Percentiles rank a stretch among this genome's conserved stretches.
These are phyloP conservation scores for Pelodytes ibericus DNA, from an alignment of 2,797 vertebrate genomes.

Conservation along the genomic window DNA sequence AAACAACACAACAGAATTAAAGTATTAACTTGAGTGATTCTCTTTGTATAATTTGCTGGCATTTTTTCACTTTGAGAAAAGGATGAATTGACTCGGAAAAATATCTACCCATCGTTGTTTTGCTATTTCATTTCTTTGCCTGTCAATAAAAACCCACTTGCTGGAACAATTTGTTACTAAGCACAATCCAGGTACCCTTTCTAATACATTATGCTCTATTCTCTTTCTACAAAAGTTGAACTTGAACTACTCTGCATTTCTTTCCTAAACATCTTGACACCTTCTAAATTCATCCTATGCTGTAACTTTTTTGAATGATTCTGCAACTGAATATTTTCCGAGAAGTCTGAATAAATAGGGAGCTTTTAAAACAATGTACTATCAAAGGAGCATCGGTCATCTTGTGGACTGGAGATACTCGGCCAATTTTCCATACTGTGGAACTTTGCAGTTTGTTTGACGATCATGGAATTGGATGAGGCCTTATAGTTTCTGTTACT, in stretches of 20 bases:
- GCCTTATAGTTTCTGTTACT: no score
- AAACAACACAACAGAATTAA: constrained; percentile 42
- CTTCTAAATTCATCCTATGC: background rate
- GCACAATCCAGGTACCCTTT: background rate
- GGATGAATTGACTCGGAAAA: constrained; percentile 20
- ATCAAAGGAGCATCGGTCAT: background rate
- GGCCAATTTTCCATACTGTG: background rate
- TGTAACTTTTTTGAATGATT: background rate
- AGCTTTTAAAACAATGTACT: background rate
- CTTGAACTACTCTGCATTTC: background rate
- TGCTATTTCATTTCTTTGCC: constrained; percentile 7
- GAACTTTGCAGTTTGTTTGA: background rate
- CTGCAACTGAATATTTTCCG: background rate
- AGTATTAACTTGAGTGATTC: constrained; percentile 51
- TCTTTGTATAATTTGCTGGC: constrained; percentile 22
- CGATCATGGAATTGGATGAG: background rate
- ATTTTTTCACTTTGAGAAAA: constrained; percentile 23
- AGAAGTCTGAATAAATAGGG: background rate
- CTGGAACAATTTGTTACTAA: constrained; percentile 1
- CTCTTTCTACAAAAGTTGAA: background rate
- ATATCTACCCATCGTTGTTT: constrained; percentile 25
- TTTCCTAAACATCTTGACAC: background rate
- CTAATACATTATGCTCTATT: constrained; percentile 6
- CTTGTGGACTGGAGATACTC: background rate
- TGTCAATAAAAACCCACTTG: constrained; percentile 22